phyloP scores from a whole-genome alignment of 1,140 invertebrate genomes.

The Lutraria rhynchaena region DNA sequence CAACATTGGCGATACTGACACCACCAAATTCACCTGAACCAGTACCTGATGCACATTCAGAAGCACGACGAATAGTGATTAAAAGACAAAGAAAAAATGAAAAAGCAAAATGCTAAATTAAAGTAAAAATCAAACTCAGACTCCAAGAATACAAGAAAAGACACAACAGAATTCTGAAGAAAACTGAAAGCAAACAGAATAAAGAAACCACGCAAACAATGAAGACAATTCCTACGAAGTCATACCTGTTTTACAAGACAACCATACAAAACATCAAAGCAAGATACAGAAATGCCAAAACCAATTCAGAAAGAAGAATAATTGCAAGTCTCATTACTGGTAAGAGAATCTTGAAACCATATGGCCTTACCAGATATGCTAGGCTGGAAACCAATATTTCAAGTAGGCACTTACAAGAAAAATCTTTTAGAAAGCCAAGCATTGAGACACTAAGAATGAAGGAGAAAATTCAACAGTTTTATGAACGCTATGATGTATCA shows the following conservation, averaged over 20 bases:
- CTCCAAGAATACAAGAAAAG: background rate
- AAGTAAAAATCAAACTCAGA: background rate
- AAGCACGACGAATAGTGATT: background rate
- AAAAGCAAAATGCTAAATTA: background rate
- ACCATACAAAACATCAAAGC: background rate
- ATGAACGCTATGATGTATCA: constrained; percentile 41
- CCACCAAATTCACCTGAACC: background rate
- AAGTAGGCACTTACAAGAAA: background rate
- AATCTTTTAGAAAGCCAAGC: background rate
- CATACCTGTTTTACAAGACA: background rate
- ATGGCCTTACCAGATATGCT: background rate
- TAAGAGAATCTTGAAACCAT: background rate
- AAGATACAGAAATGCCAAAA: background rate
- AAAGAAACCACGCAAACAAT: no score
- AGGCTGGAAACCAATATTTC: background rate
- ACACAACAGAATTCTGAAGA: no score
- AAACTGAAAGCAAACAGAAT: no score
- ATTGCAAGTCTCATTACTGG: background rate
- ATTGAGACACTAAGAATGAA: background rate
- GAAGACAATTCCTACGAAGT: background rate
- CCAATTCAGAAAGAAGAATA: background rate
- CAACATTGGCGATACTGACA: no score
- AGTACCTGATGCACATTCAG: background rate
- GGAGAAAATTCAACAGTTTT: background rate
- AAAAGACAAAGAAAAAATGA: background rate